Conservation (phyloP, 2,888 invertebrate species). For the Caenorhabditis sp. region DNA sequence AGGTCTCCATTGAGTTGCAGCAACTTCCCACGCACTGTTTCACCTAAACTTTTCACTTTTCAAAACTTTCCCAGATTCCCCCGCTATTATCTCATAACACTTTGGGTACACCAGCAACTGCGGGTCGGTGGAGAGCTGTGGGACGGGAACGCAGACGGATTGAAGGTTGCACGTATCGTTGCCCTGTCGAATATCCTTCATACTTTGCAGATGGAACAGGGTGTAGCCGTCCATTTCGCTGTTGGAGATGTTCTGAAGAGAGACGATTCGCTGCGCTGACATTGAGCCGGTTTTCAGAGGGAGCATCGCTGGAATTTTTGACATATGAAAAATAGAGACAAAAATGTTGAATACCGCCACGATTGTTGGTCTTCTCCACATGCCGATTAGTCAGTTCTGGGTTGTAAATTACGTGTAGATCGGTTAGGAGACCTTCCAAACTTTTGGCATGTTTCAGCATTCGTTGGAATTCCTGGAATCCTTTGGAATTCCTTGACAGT, state of each 20-base stretch:
- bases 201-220: slow-evolving; percentile 28
- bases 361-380: slow-evolving; percentile 44
- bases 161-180: slow-evolving; percentile 72
- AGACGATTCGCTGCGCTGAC: slow-evolving; percentile 30
- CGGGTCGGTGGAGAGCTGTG: slow-evolving; percentile 64
- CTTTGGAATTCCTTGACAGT: no score
- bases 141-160: slow-evolving; percentile 70
- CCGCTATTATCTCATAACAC: slow-evolving; percentile 71
- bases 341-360: neutral
- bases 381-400: slow-evolving; percentile 65
- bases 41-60: slow-evolving; percentile 47
- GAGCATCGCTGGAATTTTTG: slow-evolving; percentile 26
- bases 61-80: no score
- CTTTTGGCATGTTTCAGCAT: slow-evolving; percentile 61
- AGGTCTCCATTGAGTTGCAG: slow-evolving; percentile 67
- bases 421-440: slow-evolving; percentile 51
- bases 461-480: slow-evolving; percentile 49
- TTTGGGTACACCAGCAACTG: slow-evolving; percentile 67
- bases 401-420: slow-evolving; percentile 65
- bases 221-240: slow-evolving; percentile 55
- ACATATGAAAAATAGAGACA: no score
- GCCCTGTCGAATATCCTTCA: slow-evolving; percentile 65
- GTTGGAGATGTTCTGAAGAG: slow-evolving; percentile 34
- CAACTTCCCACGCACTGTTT: slow-evolving; percentile 75
- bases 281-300: slow-evolving; percentile 22